Conservation (phyloP, 1,140 invertebrate genomes). For the Drosophila quadrilineata region DNA sequence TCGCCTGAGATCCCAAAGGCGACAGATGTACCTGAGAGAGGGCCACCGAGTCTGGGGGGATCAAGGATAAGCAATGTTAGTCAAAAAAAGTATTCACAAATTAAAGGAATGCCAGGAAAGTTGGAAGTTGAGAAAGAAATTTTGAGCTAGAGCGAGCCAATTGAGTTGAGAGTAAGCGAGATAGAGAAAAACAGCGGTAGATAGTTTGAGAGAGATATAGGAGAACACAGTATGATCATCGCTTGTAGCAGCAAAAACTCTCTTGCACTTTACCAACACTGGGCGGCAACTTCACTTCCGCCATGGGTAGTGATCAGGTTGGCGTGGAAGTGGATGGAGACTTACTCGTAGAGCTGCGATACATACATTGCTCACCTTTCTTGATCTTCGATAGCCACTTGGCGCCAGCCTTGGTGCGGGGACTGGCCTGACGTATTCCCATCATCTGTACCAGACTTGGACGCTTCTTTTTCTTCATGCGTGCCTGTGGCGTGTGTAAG, state of each 20-base stretch:
- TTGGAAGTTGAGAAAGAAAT: slow-evolving; percentile 56
- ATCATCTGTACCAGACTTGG: slow-evolving; percentile 91
- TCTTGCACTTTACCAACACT: slow-evolving; percentile 40
- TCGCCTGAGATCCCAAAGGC: slow-evolving; percentile 90
- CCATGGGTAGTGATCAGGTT: background rate
- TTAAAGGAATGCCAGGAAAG: background rate
- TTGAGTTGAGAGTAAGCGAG: slow-evolving; percentile 21
- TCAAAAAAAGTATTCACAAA: background rate
- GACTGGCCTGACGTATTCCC: slow-evolving; percentile 88
- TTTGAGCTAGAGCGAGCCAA: slow-evolving; percentile 78
- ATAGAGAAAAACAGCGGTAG: slow-evolving; percentile 1
- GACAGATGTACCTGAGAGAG: slow-evolving; percentile 89
- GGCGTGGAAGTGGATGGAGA: slow-evolving; percentile 8
- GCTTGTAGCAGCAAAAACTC: slow-evolving; percentile 71
- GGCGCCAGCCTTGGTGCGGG: slow-evolving; percentile 90
- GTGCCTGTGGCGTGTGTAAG: slow-evolving; percentile 81
- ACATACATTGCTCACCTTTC: slow-evolving; percentile 83
- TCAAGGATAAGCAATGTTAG: slow-evolving; percentile 26
- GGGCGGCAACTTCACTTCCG: background rate
- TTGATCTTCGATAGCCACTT: slow-evolving; percentile 93
- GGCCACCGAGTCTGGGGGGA: slow-evolving; percentile 86
- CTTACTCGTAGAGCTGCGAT: slow-evolving; percentile 58
- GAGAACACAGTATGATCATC: slow-evolving; percentile 23
- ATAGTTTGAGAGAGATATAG: slow-evolving; percentile 30
- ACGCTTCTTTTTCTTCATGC: slow-evolving; percentile 87